A percentile compares a stretch with the other conserved stretches of the same genome.
These are phyloP conservation scores for Hartigia nigra DNA, from an alignment of 2,888 invertebrate species.

Conservation along the genomic window DNA sequence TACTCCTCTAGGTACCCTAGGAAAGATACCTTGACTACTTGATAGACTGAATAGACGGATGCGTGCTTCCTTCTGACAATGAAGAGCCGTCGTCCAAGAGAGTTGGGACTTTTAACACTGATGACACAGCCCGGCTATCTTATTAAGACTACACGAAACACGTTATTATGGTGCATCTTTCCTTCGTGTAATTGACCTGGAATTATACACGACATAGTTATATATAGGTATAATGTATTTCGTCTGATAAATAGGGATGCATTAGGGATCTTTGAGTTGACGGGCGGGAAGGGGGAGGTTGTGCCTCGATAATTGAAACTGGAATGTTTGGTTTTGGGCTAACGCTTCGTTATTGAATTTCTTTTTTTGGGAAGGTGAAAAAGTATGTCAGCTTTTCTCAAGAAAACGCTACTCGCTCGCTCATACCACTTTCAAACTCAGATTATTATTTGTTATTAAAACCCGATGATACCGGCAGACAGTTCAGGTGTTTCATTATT, in stretches of 20 bases:
- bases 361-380: neutral
- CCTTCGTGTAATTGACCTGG: neutral
- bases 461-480: neutral
- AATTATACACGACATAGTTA: neutral
- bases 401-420: neutral
- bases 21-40: neutral
- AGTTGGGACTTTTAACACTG: conserved; percentile 36
- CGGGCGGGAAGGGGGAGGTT: too few relatives aligned
- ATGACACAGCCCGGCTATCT: conserved; percentile 41
- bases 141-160: conserved; percentile 28
- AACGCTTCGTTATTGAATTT: neutral
- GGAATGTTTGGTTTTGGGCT: neutral
- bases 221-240: neutral
- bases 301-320: neutral
- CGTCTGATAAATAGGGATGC: neutral
- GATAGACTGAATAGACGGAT: neutral
- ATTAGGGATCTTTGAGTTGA: neutral
- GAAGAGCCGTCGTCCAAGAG: neutral
- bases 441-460: neutral
- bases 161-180: neutral
- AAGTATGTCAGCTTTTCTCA: neutral
- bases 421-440: neutral
- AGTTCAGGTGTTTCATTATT: neutral
- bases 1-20: neutral
- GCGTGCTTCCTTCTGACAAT: neutral